Evolutionary conservation across 2,888 invertebrate genomes (phyloP), one percentile per base, ranked within the genome.

Genomic region (Troilus luridus): DNA sequence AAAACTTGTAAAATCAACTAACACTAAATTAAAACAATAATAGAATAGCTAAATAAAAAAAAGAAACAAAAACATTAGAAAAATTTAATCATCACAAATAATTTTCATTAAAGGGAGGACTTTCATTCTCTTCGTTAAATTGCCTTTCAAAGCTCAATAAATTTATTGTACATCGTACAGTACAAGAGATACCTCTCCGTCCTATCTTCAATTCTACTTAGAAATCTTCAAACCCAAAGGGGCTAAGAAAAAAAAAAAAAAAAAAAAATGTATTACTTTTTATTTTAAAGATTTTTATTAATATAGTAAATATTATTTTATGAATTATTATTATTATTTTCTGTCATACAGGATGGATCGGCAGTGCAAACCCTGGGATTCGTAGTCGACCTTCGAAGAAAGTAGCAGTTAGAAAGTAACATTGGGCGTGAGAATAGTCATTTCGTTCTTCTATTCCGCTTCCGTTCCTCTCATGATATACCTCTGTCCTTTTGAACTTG

Each of bases 401-500:
- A 77, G 72, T 77, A 77, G 41, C 41, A 0, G 41, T 77, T 77
- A 67, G 72, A 77, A 77, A 77, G 72, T 77, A 27, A 27, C 72
- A 19, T 19, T 77, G 72, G 72, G 72, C 72, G 72, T 77, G 72
- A 77, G 72, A 77, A 77, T 9, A 77, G 72, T 77, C 41, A 77
- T 77, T 77, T 41, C 41, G 14, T 77, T 77, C 27, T 77, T 77
- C 41, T 1, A 19, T 77, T 77, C 72, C 72, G 72, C 72, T 77
- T 77, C 72, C 72, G 72, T 77, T 77, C 41, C 19, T 8, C 17
- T 41, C 27, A 12, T 12, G 67, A 24, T 67, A 24, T 67, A 67
- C 12, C 67, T 14, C 67, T 77, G 72, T 77, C 72, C 72, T 77
- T 77, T 77, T 77, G 72, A 77, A 77, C 72, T 77, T 77, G 72